These are phyloP conservation scores for Lacerta agilis DNA, from an alignment of 2,797 vertebrate genomes.

Conservation along the genomic window DNA sequence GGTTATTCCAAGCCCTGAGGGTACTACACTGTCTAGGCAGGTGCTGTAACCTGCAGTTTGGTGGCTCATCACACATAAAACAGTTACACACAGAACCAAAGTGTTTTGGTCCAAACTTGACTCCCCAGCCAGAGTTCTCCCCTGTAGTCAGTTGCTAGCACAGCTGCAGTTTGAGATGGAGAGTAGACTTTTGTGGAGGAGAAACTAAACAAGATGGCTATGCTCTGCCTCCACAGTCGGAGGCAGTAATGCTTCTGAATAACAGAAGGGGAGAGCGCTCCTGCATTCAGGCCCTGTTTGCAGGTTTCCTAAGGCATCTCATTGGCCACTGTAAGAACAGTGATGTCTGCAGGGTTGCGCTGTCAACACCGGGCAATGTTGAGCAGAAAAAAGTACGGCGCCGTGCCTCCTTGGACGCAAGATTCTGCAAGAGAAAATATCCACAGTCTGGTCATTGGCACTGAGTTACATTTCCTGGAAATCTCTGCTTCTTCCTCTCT, in stretches of 20 bases:
- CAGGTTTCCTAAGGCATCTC: no score
- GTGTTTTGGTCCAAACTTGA: background rate
- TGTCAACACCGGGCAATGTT: no score
- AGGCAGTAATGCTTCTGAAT: no score
- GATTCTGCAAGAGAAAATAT: background rate
- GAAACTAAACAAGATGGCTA: no score
- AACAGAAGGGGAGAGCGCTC: no score
- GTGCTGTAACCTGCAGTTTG: no score
- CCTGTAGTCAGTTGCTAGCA: background rate
- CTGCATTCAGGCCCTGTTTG: no score
- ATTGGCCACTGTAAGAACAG: no score
- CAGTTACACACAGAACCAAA: background rate
- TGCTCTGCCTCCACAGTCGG: no score
- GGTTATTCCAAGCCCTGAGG: background rate
- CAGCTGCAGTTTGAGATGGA: background rate
- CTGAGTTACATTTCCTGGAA: background rate
- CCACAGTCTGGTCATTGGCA: background rate
- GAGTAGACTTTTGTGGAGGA: background rate
- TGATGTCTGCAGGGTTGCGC: no score
- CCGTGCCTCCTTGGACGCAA: no score
- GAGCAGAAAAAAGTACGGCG: background rate
- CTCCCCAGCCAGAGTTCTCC: background rate
- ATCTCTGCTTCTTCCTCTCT: background rate
- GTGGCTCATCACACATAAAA: no score
- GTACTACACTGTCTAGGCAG: background rate